Evolutionary conservation across 2,797 vertebrate species (phyloP), one percentile per base, ranked within the genome.

Genomic region (Prunella strophiata): DNA sequence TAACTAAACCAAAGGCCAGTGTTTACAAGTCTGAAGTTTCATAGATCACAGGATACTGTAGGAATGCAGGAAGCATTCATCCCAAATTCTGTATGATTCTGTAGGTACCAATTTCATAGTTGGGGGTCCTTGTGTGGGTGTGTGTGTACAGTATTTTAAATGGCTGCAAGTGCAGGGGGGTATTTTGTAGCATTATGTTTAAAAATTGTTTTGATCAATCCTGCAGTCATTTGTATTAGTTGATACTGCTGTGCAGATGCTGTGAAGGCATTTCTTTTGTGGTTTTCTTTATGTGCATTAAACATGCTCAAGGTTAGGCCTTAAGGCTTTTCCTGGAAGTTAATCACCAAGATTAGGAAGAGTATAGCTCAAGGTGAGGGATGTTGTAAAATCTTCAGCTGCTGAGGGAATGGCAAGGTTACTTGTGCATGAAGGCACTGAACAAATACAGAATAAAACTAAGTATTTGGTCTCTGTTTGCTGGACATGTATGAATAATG

Each of bases 281-380:
- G 68, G 18, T 63, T 92, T 92, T 77, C 30, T 50, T 70, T 47
- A 29, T 4, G 19, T 62, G 23, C 36, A 10, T 61, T 23, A 91
- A 74, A 16, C 32, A 30, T 30, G 26, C 40, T 62, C 58, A 94
- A 77, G 71, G 70, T 88, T 66, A 84, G 59, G 40, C 71, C n/a
- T 65, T 70, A 15, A 72, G 48, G 51, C 42, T 26, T 88, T 92
- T 96, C 73, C 75, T 94, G 89, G 75, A 89, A 92, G 61, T 72
- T 88, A 82, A 74, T 89, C 38, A 70, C 51, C 26, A 57, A 30
- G 71, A 63, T 43, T 51, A 75, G 84, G 67, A 95, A 89, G 50
- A 85, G 30, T 47, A 32, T 51, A 85, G 58, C 67, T 87, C 85
- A 93, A 91, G 74, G 88, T 95, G 88, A 95, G 36, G 58, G 18